Conservation (phyloP, 2,113 vertebrate species). For the Ailuropoda melanoleuca region DNA sequence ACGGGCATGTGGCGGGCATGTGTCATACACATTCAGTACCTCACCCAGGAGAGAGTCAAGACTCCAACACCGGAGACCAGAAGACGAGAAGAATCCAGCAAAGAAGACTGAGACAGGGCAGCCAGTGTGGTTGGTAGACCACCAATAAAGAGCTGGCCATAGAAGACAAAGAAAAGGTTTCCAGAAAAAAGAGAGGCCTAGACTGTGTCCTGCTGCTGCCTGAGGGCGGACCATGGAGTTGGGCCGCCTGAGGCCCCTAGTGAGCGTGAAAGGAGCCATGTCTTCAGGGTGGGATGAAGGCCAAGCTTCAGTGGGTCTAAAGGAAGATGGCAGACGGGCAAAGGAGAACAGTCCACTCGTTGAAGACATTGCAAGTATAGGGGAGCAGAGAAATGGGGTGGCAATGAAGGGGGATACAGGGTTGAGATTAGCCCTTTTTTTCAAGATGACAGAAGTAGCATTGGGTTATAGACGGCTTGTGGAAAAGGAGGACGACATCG, state of each 20-base stretch:
- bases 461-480: neutral
- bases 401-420: accelerated
- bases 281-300: accelerated
- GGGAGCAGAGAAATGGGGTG: neutral
- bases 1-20: neutral
- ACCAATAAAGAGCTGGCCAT: neutral
- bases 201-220: accelerated
- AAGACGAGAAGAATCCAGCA: neutral
- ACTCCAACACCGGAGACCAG: neutral
- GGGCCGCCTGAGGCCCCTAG: accelerated
- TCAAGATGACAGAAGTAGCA: neutral
- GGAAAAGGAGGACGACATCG: accelerated
- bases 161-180: neutral
- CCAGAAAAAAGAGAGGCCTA: neutral
- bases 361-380: neutral
- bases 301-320: accelerated
- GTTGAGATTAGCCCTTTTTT: neutral
- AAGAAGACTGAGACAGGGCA: neutral
- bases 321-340: accelerated
- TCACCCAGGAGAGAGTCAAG: neutral
- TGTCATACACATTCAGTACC: neutral
- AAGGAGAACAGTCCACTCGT: neutral
- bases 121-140: accelerated
- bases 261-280: neutral
- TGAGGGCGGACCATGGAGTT: accelerated